These are phyloP conservation scores for Ichneumoninae sp. DNA, from an alignment of 2,888 invertebrate species.

Conservation along the genomic window DNA sequence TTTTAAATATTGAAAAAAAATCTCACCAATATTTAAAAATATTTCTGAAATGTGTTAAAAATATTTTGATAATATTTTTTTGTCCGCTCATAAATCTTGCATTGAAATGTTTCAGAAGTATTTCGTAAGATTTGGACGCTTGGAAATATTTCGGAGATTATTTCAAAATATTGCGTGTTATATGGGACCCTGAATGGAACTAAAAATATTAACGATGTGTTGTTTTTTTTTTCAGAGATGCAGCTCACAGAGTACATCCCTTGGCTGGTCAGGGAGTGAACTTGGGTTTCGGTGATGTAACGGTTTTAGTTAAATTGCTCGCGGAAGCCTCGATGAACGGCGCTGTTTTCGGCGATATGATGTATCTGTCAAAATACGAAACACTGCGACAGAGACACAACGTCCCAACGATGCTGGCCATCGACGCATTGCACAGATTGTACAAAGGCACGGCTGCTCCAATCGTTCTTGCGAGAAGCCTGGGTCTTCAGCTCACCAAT, in stretches of 20 bases:
- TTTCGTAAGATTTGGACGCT: too few species aligned
- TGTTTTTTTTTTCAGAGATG: conserved; percentile 87
- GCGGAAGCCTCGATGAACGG: conserved; percentile 91
- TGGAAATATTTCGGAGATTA: too few species aligned
- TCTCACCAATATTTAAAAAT: not conserved
- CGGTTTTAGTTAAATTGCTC: conserved; percentile 89
- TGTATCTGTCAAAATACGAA: conserved; percentile 93
- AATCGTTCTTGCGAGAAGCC: conserved; percentile 91
- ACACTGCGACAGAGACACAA: conserved; percentile 93
- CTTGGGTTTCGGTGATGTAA: conserved; percentile 97
- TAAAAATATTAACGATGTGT: conserved; percentile 7
- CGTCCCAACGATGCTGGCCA: conserved; percentile 93
- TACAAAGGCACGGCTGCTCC: conserved; percentile 91
- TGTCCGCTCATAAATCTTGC: too few species aligned
- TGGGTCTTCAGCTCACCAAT: conserved; percentile 93
- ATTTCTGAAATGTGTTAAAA: too few species aligned
- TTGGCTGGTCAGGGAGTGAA: conserved; percentile 99
- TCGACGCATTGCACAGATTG: conserved; percentile 94
- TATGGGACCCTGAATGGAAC: not conserved
- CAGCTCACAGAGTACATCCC: conserved; percentile 97
- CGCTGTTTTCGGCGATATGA: conserved; percentile 89
- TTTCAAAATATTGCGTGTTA: too few species aligned
- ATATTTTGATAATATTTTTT: too few species aligned
- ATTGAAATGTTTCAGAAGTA: too few species aligned
- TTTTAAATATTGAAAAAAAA: not conserved